phyloP scores from a whole-genome alignment of 2,888 invertebrate species.

The Epiblema foenella region DNA sequence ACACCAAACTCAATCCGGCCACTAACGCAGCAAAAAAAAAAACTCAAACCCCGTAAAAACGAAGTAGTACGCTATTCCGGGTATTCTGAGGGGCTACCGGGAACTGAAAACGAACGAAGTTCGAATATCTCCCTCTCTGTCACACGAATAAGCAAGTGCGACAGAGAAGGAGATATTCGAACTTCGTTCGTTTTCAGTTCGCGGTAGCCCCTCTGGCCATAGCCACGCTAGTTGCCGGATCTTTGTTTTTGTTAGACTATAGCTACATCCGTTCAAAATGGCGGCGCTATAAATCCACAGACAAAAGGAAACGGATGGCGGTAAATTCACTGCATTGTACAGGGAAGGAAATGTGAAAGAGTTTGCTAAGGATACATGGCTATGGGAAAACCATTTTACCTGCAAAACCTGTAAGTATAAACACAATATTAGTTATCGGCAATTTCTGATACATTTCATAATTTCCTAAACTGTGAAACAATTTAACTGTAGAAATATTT shows the following conservation, averaged over 20 bases:
- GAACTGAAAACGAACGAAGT: too few relatives aligned
- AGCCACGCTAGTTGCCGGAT: slow-evolving; percentile 4
- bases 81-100: too few relatives aligned
- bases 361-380: not conserved
- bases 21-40: not conserved
- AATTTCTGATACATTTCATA: too few relatives aligned
- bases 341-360: not conserved
- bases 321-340: slow-evolving; percentile 26
- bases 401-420: too few relatives aligned
- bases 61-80: slow-evolving; percentile 9
- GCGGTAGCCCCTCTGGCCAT: too few relatives aligned
- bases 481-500: too few relatives aligned
- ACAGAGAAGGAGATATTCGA: too few relatives aligned
- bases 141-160: too few relatives aligned
- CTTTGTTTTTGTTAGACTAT: slow-evolving; percentile 38
- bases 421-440: too few relatives aligned
- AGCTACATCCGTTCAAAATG: slow-evolving; percentile 37
- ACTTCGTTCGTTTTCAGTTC: too few relatives aligned
- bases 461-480: too few relatives aligned
- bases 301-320: slow-evolving; percentile 32
- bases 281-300: slow-evolving; percentile 35
- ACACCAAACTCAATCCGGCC: not conserved
- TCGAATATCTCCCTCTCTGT: too few relatives aligned
- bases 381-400: not conserved
- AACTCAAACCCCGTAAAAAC: slow-evolving; percentile 2